Base-by-base conservation (phyloP, 2,797 vertebrate genomes). In the Glossophaga mutica region DNA sequence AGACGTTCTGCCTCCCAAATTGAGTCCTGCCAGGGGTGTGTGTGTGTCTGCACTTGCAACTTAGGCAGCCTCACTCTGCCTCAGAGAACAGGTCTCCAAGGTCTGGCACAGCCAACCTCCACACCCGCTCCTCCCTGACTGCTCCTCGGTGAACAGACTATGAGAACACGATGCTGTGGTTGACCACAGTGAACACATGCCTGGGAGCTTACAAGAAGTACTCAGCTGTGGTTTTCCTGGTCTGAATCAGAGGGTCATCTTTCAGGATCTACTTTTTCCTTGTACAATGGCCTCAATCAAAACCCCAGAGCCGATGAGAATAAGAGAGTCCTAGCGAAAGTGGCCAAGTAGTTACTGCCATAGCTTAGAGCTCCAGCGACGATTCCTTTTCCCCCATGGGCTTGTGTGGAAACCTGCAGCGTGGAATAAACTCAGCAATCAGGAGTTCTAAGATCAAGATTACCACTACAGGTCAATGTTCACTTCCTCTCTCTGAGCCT, bases 141-240 rank as follows among this genome's bases (percentile, higher is more conserved):
- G 26, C 46, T 32, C 7, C 34, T 73, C n/a, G 4, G n/a, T 50
- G 77, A 73, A 26, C 4, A 81, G 42, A 21, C n/a, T 82, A 0
- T 82, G 88, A 37, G 37, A 94, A 59, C 71, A 65, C 1, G 12
- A 68, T 34, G 24, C n/a, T 62, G 78, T 29, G 85, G 87, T 12
- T 94, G 48, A 71, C 42, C 95, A 79, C 32, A 87, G 50, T 65
- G 22, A 16, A 8, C 87, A 18, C 48, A 62, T 15, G 86, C 5
- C 62, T 83, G 76, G 12, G 18, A 46, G 44, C 77, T 96, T 85
- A 94, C 74, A 16, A 96, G 97, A 95, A 37, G 21, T 68, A 46
- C 74, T 65, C 77, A 78, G 37, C 62, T 74, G 84, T 81, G 95
- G 89, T 91, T 94, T 94, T 96, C 55, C 84, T 77, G 76, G 65